Conservation (phyloP, 1,140 invertebrate genomes). For the Leucophenga varia region DNA sequence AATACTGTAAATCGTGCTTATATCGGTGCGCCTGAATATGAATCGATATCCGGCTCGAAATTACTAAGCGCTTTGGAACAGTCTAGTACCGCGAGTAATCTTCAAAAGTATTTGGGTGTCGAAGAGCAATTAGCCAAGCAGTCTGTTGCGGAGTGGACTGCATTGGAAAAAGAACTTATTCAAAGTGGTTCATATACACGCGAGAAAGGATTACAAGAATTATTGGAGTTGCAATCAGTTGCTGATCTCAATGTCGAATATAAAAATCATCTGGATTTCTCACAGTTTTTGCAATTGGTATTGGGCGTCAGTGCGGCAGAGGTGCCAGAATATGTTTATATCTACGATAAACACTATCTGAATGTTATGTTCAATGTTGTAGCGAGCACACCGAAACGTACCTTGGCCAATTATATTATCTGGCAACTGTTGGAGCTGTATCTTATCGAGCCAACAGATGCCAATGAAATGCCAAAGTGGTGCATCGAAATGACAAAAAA, state of each 20-base stretch:
- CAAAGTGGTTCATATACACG: neutral
- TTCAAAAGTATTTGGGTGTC: slow-evolving; percentile 21
- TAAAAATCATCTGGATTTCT: slow-evolving; percentile 24
- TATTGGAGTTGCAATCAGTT: slow-evolving; percentile 18
- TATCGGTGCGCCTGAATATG: slow-evolving; percentile 17
- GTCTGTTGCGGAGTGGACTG: slow-evolving; percentile 12
- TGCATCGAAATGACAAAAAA: slow-evolving; percentile 30
- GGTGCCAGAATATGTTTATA: slow-evolving; percentile 29
- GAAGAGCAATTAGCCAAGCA: slow-evolving; percentile 9
- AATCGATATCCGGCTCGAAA: neutral
- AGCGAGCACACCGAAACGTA: slow-evolving; percentile 6
- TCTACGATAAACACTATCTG: slow-evolving; percentile 17
- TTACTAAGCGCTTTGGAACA: slow-evolving; percentile 13
- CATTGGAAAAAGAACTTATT: slow-evolving; percentile 9
- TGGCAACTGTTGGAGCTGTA: slow-evolving; percentile 33
- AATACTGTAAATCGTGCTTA: slow-evolving; percentile 27
- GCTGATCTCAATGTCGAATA: slow-evolving; percentile 24
- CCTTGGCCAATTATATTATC: slow-evolving; percentile 30
- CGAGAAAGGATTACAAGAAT: slow-evolving; percentile 4
- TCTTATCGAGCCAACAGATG: slow-evolving; percentile 2
- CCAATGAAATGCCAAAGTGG: slow-evolving; percentile 13
- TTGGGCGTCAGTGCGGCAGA: slow-evolving; percentile 24
- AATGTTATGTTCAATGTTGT: slow-evolving; percentile 8
- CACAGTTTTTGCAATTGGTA: slow-evolving; percentile 24
- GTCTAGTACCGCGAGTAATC: neutral